phyloP scores from a whole-genome alignment of 2,797 vertebrate species.

The Melanotaenia nigrans region DNA sequence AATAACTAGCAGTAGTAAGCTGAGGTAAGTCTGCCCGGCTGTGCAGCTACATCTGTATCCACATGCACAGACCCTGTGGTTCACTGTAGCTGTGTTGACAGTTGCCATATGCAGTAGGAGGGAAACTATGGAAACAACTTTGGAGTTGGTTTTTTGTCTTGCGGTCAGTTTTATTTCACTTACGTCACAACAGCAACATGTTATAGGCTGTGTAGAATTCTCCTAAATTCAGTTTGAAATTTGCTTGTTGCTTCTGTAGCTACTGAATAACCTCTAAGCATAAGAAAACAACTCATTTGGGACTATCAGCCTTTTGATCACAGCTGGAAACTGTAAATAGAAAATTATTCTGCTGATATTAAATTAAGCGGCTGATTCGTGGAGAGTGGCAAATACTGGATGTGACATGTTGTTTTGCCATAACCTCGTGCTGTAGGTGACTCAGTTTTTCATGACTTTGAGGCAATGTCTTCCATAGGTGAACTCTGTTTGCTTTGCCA shows the following conservation, averaged over 20 bases:
- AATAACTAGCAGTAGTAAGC: slow-evolving; percentile 16
- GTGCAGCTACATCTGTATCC: slow-evolving; percentile 21
- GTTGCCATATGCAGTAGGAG: slow-evolving; percentile 7
- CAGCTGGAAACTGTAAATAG: not conserved
- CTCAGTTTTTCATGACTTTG: slow-evolving; percentile 61
- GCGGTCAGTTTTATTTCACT: not conserved
- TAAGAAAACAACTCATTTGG: not conserved
- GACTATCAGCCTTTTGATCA: not conserved
- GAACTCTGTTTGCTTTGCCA: slow-evolving; percentile 78
- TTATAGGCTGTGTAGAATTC: not conserved
- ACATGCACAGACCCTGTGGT: not conserved
- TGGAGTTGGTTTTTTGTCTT: slow-evolving; percentile 13
- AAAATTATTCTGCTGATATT: not conserved
- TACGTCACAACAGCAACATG: not conserved
- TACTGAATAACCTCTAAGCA: not conserved
- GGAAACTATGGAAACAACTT: not conserved
- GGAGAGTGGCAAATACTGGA: slow-evolving; percentile 10
- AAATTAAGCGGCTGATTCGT: slow-evolving; percentile 13
- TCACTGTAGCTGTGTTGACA: slow-evolving; percentile 26
- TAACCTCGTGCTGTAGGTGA: slow-evolving; percentile 51
- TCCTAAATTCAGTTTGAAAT: not conserved
- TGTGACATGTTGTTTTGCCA: slow-evolving; percentile 9
- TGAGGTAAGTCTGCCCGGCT: slow-evolving; percentile 33
- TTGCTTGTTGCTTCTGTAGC: not conserved
- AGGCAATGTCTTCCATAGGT: slow-evolving; percentile 44